Evolutionary conservation across 92 coral and sea anemone genomes (phyloP).

Genomic region (Porites evermanni): DNA sequence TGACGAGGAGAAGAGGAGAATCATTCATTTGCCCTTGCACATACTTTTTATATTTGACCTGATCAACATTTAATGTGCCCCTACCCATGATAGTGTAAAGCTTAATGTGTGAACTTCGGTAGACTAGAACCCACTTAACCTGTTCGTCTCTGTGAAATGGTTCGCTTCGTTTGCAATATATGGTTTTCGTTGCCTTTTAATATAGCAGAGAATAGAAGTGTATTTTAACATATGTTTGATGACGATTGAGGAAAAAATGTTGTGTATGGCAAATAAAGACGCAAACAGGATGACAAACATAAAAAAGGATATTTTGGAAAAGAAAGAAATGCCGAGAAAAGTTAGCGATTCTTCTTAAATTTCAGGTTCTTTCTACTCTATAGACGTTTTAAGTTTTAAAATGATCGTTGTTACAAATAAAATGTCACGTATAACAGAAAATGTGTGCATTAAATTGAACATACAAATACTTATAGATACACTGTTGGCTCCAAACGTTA

Average conservation of each 20-base stretch:
- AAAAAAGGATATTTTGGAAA: neutral
- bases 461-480: neutral
- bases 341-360: conserved; percentile 9
- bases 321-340: conserved; percentile 12
- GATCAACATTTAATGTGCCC: neutral
- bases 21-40: neutral
- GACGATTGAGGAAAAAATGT: conserved; percentile 11
- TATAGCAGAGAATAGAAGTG: neutral
- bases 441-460: neutral
- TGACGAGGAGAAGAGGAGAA: neutral
- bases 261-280: conserved; percentile 6
- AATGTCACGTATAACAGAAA: too few species aligned
- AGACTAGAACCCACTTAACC: too few species aligned
- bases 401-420: too few species aligned
- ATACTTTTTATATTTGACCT: neutral
- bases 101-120: too few species aligned
- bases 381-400: neutral
- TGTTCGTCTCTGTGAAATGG: neutral
- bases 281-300: conserved; percentile 3
- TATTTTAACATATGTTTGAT: conserved; percentile 1
- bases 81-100: too few species aligned
- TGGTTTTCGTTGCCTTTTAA: neutral
- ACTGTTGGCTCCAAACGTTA: too few species aligned
- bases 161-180: neutral
- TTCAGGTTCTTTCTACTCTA: conserved; percentile 6